Base-by-base conservation (phyloP, 2,113 vertebrate species). In the Brienomyrus longianalis region DNA sequence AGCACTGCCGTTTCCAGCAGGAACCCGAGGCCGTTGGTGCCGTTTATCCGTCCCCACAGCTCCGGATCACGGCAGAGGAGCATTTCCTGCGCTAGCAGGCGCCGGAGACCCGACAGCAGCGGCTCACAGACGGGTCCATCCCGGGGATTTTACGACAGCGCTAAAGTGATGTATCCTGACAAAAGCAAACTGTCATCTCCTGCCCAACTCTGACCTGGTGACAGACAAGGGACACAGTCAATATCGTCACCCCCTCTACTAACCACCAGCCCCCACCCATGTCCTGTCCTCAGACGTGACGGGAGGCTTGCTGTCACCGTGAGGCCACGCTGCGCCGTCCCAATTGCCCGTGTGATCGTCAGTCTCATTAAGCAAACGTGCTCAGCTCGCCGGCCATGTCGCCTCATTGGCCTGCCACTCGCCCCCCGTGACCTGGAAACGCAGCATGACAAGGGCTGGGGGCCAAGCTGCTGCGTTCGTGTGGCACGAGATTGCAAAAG, bases 251-350 rank as follows among this genome's bases (percentile, higher is more conserved):
- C 48, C 84, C 48, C 48, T 7, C 48, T 47, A 52, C 85, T 21
- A 15, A 8, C 85, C 50, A 11, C 19, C 54, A 52, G 19, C 43
- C 9, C 85, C 70, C 88, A 86, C 93, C 87, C 13, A 77, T 39
- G 5, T 90, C 23, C 93, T 92, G 93, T 92, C 93, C 90, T 27
- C 74, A 92, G 91, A 93, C 86, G 87, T 88, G 86, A 87, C 3
- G 23, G 39, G 52, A 51, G 10, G 56, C 66, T 56, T n/a, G 74
- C 51, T 59, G 74, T 80, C 74, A 80, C 74, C 74, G 17, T 2
- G 35, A 80, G 43, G 43, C 83, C 83, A 84, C 45, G 51, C 50
- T n/a, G 31, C 35, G 85, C 85, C 85, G n/a, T 54, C 13, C 27
- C 31, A 48, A 39, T 54, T 27, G 85, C 85, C 85, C 85, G 51